Base-by-base conservation (phyloP, 2,888 invertebrate species). In the Meghimatium bilineatum region DNA sequence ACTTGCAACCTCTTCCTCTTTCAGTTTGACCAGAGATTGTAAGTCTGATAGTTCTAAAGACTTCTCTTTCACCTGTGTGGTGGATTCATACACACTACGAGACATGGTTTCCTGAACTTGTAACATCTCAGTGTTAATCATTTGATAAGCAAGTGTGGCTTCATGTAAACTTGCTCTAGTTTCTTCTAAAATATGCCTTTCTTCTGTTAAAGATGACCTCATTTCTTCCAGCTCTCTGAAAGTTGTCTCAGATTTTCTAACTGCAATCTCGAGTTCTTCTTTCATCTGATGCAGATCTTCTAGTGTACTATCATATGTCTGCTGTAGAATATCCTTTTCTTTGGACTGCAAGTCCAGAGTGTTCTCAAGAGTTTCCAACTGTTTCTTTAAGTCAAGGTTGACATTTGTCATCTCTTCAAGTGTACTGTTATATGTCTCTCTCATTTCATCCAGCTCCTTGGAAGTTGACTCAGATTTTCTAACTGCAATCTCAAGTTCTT, bases 151-250 rank as follows among this genome's bases (percentile, higher is more conserved):
- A 32, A 14, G 32, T 34, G 34, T 49, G n/a, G 76, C 44, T 69
- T 82, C 82, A 38, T 67, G 34, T 69, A 82, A 34, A 26, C 26
- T 60, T n/a, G 56, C 14, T 32, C 34, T 66, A 34, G 76, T 77
- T n/a, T 76, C 76, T 34, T 44, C 52, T 38, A 82, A 77, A 20
- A 26, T 29, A 5, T 34, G 34, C 14, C 44, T 49, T 6, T 76
- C 69, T 69, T 76, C 76, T 60, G 76, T 3, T 29, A n/a, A 69
- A 34, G 49, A 23, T 8, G 20, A 23, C 34, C 52, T 77, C 44
- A 52, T 32, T 66, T 83, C 83, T 36, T 83, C 34, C 5, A 77
- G 63, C 63, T 83, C 83, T 52, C 36, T 78, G n/a, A 38, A 52
- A 26, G 69, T 60, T 49, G 71, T 63, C 14, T 83, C 83, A 72